Evolutionary conservation across 2,797 vertebrate genomes (phyloP), one percentile per base, ranked within the genome.

Genomic region (Gadopsis bispinosus): DNA sequence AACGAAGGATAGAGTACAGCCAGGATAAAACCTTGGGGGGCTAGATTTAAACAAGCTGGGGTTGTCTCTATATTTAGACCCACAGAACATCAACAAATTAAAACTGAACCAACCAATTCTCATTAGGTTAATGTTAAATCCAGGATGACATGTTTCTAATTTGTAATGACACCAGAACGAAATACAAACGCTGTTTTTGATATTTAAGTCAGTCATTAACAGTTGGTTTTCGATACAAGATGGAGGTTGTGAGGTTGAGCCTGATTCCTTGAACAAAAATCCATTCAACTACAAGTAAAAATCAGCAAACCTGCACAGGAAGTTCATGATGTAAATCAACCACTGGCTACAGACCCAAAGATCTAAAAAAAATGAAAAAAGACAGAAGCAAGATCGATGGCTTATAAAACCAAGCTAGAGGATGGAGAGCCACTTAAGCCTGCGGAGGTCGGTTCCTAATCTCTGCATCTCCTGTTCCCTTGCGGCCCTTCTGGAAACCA

Each of bases 401-500:
- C 74, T 87, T 85, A 90, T 83, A 77, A 84, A 83, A 83, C 41
- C 22, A 12, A 74, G 72, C 58, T 33, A 37, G 68, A 85, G 41
- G 79, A 83, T 41, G 71, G 59, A 83, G 87, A 88, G 75, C 31
- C 83, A 79, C 83, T 89, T 90, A 82, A 88, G 82, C 87, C 80
- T 20, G 79, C 7, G 7, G 71, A 85, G 83, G 76, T 85, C 41
- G 12, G 33, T 79, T 84, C 64, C 79, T 87, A 87, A 90, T 90
- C 90, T 89, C 83, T 67, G 71, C 80, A 83, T 89, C 90, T 92
- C 87, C 81, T 79, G 81, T 88, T 92, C 73, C 84, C 88, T 81
- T 55, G 63, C 41, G 68, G 80, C 84, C 75, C 74, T 67, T 64
- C 64, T 87, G 83, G 92, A 92, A 93, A 93, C 92, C 92, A 93